Evolutionary conservation across 2,888 invertebrate species (phyloP), one percentile per base, ranked within the genome.

Genomic region (Eristalinus aeneus): DNA sequence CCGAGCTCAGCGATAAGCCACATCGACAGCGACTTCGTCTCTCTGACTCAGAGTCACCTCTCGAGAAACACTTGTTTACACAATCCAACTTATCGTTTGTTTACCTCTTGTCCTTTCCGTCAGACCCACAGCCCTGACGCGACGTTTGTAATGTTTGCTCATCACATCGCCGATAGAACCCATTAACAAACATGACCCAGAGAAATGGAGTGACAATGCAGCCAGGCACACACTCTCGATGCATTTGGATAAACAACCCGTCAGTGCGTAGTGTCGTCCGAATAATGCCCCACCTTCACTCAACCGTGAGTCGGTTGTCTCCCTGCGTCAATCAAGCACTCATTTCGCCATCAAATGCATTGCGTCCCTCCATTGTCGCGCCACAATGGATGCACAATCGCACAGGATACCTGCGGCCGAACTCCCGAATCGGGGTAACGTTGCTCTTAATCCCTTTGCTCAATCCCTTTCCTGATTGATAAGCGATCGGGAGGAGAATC

Each of bases 381-480:
- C 53, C 12, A 8, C n/a, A 31, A 68, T 67, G 72, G 53, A 64
- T 34, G 34, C 60, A 72, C 63, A 72, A 75, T 85, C 34, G 54
- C 36, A 22, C 8, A n/a, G 34, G 58, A 54, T 85, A 85, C 80
- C 80, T 77, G 72, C 80, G 27, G 2, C 27, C 27, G 31, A 9
- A 73, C 56, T 64, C 46, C 63, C 69, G 23, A 61, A 61, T 77
- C 81, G 63, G 77, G 82, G 86, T 74, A 86, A 86, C 86, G 71
- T 71, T 86, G 73, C 81, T 27, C 27, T 86, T 86, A 86, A 86
- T 86, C 86, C 81, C 76, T 84, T 84, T 72, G 68, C 80, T 85
- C 73, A 73, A 85, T 85, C 80, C 81, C 82, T 86, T 81, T 77
- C 46, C 22, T 69, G 81, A 81, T 80, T 64, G 23, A 74, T 23